A percentile compares a stretch with the other conserved stretches of the same genome.
Conservation (phyloP, 2,113 vertebrate species). For the Gavialis gangeticus region DNA sequence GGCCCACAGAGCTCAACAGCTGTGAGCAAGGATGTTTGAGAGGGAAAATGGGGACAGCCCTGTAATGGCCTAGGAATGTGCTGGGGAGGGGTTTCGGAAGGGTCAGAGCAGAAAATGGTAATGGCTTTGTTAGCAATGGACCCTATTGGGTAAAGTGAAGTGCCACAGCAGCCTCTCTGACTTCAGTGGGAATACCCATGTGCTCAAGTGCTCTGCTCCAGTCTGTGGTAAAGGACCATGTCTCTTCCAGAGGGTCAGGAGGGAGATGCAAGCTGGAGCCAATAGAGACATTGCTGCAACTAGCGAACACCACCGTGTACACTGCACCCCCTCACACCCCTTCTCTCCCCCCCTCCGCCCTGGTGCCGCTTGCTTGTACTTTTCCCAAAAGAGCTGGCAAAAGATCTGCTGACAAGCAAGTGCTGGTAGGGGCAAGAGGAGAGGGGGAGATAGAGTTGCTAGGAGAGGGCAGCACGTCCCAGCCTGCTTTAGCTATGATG, state of each 20-base stretch:
- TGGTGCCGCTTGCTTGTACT: background rate
- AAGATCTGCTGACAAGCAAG: background rate
- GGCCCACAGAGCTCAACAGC: slow-evolving; percentile 4
- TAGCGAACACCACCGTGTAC: background rate
- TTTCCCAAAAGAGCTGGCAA: background rate
- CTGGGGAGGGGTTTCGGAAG: background rate
- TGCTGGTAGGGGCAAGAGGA: rapidly evolving
- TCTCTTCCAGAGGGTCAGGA: background rate
- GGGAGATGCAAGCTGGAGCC: background rate
- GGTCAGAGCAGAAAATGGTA: background rate
- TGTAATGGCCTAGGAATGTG: background rate
- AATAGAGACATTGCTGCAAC: background rate
- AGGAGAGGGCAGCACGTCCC: background rate
- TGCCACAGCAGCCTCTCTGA: too few relatives aligned
- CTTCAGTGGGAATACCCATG: background rate
- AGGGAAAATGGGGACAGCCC: slow-evolving; percentile 12
- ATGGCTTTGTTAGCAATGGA: background rate
- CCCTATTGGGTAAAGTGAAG: background rate
- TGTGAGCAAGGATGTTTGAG: background rate
- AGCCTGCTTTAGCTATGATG: slow-evolving; percentile 31
- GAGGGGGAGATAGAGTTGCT: background rate
- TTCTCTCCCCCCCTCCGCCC: too few relatives aligned
- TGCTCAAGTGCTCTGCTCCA: background rate
- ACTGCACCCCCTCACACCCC: background rate
- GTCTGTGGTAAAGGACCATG: too few relatives aligned